Evolutionary conservation across 2,797 vertebrate genomes (phyloP).

Genomic region (Merluccius polli): DNA sequence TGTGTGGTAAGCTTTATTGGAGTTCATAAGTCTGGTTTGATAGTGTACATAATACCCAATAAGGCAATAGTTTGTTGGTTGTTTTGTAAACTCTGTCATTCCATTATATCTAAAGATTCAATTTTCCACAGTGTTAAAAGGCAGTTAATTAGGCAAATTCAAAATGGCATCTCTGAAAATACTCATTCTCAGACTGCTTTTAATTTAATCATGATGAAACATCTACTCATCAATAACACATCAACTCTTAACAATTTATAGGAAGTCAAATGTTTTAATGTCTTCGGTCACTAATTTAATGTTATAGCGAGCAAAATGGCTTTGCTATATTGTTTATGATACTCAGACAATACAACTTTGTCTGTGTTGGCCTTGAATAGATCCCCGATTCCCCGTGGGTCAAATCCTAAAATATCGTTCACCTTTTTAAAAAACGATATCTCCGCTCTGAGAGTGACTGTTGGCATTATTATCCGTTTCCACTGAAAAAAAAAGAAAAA

Average conservation of each 20-base stretch:
- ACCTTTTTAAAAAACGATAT: neutral
- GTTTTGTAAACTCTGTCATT: slow-evolving; percentile 59
- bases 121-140: slow-evolving; percentile 52
- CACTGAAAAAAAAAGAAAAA: slow-evolving; percentile 2
- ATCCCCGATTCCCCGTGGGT: neutral
- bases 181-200: neutral
- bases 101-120: slow-evolving; percentile 45
- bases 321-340: neutral
- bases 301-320: neutral
- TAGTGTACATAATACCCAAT: slow-evolving; percentile 43
- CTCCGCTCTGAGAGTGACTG: slow-evolving; percentile 15
- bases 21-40: slow-evolving; percentile 56
- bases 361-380: neutral
- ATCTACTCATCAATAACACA: too few relatives aligned
- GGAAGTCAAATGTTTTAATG: too few relatives aligned
- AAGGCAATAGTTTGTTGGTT: slow-evolving; percentile 42
- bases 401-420: slow-evolving; percentile 2
- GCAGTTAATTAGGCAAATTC: slow-evolving; percentile 65
- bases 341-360: neutral
- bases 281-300: too few relatives aligned
- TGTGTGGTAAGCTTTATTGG: slow-evolving; percentile 62
- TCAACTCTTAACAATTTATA: too few relatives aligned
- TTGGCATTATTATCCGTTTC: slow-evolving; percentile 17
- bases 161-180: slow-evolving; percentile 49
- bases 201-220: too few relatives aligned